These are phyloP conservation scores for Phoxinus phoxinus DNA, from an alignment of 2,113 vertebrate species.

Conservation along the genomic window DNA sequence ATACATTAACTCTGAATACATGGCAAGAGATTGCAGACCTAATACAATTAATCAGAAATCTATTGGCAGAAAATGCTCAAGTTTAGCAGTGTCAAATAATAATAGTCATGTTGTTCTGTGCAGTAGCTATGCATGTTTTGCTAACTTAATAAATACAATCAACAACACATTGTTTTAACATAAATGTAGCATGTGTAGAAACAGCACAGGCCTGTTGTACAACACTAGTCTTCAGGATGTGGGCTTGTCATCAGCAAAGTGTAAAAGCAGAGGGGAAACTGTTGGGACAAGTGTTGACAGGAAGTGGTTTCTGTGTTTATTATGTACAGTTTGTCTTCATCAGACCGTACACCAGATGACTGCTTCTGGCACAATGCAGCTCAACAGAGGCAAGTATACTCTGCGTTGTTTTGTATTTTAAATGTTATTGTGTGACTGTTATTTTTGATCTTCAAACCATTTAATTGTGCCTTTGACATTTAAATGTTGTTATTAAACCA, in stretches of 20 bases:
- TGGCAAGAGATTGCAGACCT: not conserved
- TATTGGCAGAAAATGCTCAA: not conserved
- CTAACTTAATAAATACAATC: not conserved
- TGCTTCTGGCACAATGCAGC: conserved; percentile 35
- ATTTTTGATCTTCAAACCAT: not conserved
- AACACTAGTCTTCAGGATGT: conserved; percentile 8
- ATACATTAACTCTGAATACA: not conserved
- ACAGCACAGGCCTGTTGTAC: not conserved
- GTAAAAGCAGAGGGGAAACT: not conserved
- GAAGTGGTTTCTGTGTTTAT: conserved; percentile 38
- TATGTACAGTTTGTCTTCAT: not conserved
- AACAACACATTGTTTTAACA: too few relatives aligned
- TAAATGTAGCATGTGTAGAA: not conserved
- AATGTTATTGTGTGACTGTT: not conserved
- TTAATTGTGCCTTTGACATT: not conserved
- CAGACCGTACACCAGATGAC: not conserved
- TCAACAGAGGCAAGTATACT: conserved; percentile 41
- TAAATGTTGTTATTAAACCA: not conserved
- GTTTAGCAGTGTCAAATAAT: not conserved
- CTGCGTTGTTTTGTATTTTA: not conserved
- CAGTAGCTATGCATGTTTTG: not conserved
- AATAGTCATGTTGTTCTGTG: too few relatives aligned
- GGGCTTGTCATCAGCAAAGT: conserved; percentile 19
- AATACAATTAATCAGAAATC: not conserved
- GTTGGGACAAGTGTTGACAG: conserved; percentile 9